Percentiles rank a stretch among this genome's conserved stretches.
phyloP scores from a whole-genome alignment of 1,140 invertebrate species.

The Parasteatoda tepidariorum region DNA sequence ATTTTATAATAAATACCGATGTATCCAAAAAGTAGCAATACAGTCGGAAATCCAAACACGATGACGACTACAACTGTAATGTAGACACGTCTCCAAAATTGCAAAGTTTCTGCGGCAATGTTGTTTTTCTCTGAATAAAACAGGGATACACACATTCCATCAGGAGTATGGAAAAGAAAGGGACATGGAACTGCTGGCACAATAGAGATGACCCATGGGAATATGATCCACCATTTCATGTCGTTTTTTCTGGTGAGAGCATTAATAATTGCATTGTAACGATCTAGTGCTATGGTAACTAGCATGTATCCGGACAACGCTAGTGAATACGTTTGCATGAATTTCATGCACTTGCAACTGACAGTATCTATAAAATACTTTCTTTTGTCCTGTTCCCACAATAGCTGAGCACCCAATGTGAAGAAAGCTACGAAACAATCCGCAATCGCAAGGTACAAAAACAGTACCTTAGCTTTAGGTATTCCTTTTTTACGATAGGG shows the following conservation, averaged over 20 bases:
- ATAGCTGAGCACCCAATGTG: slow-evolving; percentile 66
- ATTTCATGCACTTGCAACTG: slow-evolving; percentile 68
- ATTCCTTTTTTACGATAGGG: slow-evolving; percentile 16
- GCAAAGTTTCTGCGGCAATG: neutral
- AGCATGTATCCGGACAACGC: slow-evolving; percentile 69
- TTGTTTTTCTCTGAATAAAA: slow-evolving; percentile 42
- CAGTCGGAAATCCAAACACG: slow-evolving; percentile 50
- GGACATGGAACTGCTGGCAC: slow-evolving; percentile 53
- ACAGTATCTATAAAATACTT: slow-evolving; percentile 66
- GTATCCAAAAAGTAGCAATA: slow-evolving; percentile 32
- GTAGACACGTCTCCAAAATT: slow-evolving; percentile 44
- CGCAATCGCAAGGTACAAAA: slow-evolving; percentile 68
- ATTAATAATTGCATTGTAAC: slow-evolving; percentile 68
- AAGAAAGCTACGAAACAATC: slow-evolving; percentile 67
- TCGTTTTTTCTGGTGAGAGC: slow-evolving; percentile 64
- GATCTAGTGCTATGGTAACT: slow-evolving; percentile 69
- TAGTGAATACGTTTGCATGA: slow-evolving; percentile 68
- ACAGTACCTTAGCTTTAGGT: slow-evolving; percentile 64
- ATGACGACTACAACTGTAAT: slow-evolving; percentile 45
- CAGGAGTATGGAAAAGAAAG: slow-evolving; percentile 28
- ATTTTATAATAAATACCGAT: slow-evolving; percentile 41
- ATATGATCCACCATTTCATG: slow-evolving; percentile 16
- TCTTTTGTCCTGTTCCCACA: slow-evolving; percentile 68
- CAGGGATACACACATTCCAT: slow-evolving; percentile 36
- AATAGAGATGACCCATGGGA: slow-evolving; percentile 44